These are phyloP conservation scores for Cephus rjabovi DNA, from an alignment of 2,888 invertebrate species.

Conservation along the genomic window DNA sequence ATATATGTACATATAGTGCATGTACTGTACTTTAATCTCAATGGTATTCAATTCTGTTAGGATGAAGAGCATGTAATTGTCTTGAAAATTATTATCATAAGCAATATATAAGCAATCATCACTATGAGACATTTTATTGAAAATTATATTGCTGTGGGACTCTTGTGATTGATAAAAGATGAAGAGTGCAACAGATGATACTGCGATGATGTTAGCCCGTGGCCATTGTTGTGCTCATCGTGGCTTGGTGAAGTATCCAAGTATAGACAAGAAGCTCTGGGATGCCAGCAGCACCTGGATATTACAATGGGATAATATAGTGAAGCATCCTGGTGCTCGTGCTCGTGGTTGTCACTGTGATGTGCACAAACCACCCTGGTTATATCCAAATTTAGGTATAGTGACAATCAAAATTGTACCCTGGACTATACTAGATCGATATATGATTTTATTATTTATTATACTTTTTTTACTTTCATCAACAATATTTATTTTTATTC, in stretches of 20 bases:
- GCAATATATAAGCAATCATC: neutral
- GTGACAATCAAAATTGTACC: neutral
- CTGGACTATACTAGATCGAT: conserved; percentile 3
- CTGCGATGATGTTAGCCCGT: conserved; percentile 9
- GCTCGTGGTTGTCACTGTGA: conserved; percentile 67
- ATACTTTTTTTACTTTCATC: conserved; percentile 27
- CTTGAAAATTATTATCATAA: neutral
- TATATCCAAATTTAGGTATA: conserved; percentile 60
- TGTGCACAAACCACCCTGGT: conserved; percentile 63
- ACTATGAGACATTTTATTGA: neutral
- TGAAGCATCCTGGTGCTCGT: conserved; percentile 67
- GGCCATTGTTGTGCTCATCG: conserved; percentile 59
- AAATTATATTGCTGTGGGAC: neutral
- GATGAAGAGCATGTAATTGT: neutral
- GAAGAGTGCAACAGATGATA: conserved; percentile 1
- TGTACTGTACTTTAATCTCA: neutral
- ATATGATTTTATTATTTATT: conserved; percentile 5
- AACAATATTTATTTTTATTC: conserved; percentile 20
- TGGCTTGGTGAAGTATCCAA: conserved; percentile 61
- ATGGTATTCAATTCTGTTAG: neutral
- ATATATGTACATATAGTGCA: neutral
- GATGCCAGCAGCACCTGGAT: conserved; percentile 69
- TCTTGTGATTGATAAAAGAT: neutral
- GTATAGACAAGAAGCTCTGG: conserved; percentile 65
- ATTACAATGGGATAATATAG: conserved; percentile 69